Evolutionary conservation across 2,797 vertebrate genomes (phyloP).

Genomic region (Coluber constrictor): DNA sequence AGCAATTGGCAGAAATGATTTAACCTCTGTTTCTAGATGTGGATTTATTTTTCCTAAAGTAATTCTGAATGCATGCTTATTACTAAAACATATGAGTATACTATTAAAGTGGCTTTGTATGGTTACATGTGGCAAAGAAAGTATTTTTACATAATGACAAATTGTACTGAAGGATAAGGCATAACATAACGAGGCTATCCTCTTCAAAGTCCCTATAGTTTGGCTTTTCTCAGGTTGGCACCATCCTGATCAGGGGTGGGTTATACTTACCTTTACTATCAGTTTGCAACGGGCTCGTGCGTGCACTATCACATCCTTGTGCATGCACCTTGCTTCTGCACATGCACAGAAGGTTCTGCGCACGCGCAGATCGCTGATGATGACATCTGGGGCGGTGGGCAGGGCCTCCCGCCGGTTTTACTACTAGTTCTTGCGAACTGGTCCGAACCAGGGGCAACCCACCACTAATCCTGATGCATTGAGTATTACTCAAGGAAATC

Average conservation of each 20-base stretch:
- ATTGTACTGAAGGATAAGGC: slow-evolving; percentile 33
- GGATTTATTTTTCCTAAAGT: slow-evolving; percentile 39
- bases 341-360: no score
- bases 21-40: slow-evolving; percentile 50
- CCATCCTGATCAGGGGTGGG: not conserved
- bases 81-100: slow-evolving; percentile 47
- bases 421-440: no score
- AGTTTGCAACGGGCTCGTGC: no score
- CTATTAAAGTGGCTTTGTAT: slow-evolving; percentile 56
- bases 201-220: slow-evolving; percentile 8
- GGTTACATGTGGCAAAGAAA: slow-evolving; percentile 30
- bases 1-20: slow-evolving; percentile 28
- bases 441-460: no score
- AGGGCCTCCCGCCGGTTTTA: no score
- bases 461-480: not conserved
- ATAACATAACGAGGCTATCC: not conserved
- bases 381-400: no score
- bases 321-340: no score
- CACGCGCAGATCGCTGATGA: no score
- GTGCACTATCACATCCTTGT: no score
- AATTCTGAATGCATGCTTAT: slow-evolving; percentile 35
- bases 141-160: slow-evolving; percentile 43
- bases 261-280: no score
- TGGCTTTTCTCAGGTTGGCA: not conserved
- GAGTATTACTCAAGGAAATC: not conserved